Conservation (phyloP, 2,888 invertebrate genomes). For the Eurois occulta region DNA sequence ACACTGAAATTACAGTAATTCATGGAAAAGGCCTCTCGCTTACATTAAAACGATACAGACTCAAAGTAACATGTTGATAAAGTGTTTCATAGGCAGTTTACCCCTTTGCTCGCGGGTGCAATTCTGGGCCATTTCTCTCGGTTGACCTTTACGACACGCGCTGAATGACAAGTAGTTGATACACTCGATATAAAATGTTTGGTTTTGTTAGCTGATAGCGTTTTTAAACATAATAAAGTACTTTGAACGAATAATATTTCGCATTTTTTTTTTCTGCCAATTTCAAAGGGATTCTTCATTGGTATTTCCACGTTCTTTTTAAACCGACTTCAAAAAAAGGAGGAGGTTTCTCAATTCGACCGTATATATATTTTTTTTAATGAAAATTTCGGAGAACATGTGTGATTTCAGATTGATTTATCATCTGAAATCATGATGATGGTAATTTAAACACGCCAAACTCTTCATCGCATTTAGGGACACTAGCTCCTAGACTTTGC, state of each 20-base stretch:
- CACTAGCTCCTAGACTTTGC: not conserved
- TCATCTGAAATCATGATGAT: no score
- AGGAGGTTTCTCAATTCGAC: no score
- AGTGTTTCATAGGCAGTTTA: constrained; percentile 54
- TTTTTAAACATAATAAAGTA: not conserved
- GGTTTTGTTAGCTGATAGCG: not conserved
- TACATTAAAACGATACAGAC: not conserved
- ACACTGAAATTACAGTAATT: not conserved
- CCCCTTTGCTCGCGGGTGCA: constrained; percentile 52
- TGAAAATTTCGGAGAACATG: not conserved
- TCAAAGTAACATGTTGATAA: constrained; percentile 45
- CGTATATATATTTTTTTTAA: no score
- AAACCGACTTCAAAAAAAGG: no score
- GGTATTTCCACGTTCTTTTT: not conserved
- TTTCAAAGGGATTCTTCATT: not conserved
- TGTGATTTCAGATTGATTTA: not conserved
- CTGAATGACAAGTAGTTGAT: constrained; percentile 58
- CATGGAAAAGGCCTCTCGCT: not conserved
- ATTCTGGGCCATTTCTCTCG: constrained; percentile 57
- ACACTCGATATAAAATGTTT: constrained; percentile 29
- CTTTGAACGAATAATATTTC: not conserved
- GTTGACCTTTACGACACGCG: constrained; percentile 51
- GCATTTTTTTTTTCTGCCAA: not conserved
- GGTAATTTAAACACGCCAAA: not conserved
- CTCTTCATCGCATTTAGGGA: not conserved